A percentile compares a stretch with the other conserved stretches of the same genome.
Conservation (phyloP, 1,140 invertebrate species). For the Heliothis virescens region DNA sequence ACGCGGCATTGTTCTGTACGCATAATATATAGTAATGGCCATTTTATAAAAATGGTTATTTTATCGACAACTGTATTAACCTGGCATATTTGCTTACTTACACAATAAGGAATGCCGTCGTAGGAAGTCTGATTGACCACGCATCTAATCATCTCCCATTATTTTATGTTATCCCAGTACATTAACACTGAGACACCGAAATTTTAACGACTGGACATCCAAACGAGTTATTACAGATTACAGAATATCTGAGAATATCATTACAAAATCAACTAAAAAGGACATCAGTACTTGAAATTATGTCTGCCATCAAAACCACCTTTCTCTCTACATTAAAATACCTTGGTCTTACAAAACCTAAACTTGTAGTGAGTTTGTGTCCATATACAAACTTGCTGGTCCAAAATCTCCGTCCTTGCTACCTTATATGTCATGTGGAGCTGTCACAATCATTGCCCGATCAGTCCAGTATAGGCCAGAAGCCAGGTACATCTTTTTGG, state of each 20-base stretch:
- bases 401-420: slow-evolving; percentile 26
- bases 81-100: too few relatives aligned
- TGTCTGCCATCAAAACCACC: slow-evolving; percentile 16
- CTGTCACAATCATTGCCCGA: background rate
- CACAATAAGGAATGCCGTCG: too few relatives aligned
- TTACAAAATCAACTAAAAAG: background rate
- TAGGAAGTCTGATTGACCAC: too few relatives aligned
- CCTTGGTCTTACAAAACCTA: slow-evolving; percentile 35
- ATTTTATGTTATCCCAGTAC: too few relatives aligned
- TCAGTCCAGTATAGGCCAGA: background rate
- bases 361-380: slow-evolving; percentile 6
- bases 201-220: too few relatives aligned
- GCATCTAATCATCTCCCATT: too few relatives aligned
- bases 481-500: slow-evolving; percentile 21
- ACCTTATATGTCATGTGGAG: background rate
- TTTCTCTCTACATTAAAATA: slow-evolving; percentile 29
- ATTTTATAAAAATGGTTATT: too few relatives aligned
- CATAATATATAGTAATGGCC: too few relatives aligned
- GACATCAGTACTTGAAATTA: slow-evolving; percentile 17
- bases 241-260: background rate
- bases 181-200: too few relatives aligned
- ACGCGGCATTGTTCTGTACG: too few relatives aligned
- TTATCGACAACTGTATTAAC: too few relatives aligned
- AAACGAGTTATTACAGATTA: background rate
- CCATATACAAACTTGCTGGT: slow-evolving; percentile 7